phyloP scores from a whole-genome alignment of 2,113 vertebrate genomes.

The Sorex fumeus region DNA sequence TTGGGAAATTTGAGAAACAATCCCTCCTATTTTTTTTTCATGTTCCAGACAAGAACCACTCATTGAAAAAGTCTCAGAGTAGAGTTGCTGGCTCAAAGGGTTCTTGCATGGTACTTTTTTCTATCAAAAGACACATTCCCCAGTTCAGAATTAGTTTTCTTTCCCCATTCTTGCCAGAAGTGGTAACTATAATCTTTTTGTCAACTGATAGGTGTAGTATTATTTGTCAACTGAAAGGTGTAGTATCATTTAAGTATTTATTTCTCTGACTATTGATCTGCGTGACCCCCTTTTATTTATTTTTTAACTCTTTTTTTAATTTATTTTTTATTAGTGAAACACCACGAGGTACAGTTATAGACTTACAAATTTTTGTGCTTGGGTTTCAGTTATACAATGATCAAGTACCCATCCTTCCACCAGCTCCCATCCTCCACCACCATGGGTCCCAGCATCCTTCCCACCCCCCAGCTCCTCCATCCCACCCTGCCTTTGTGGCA shows the following conservation, averaged over 20 bases:
- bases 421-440: too few species aligned
- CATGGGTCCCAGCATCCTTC: too few species aligned
- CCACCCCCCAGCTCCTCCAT: too few species aligned
- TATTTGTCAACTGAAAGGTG: background rate
- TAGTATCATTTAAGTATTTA: conserved; percentile 1
- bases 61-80: background rate
- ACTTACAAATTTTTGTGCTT: too few species aligned
- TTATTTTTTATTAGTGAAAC: too few species aligned
- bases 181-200: background rate
- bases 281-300: background rate
- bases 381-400: too few species aligned
- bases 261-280: background rate
- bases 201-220: background rate
- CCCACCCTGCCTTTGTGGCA: too few species aligned
- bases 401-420: too few species aligned
- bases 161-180: background rate
- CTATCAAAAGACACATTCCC: background rate
- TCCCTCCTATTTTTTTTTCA: background rate
- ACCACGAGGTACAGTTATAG: too few species aligned
- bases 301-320: too few species aligned
- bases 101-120: background rate
- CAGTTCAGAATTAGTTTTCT: background rate
- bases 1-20: background rate
- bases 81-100: background rate
- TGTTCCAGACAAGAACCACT: background rate